Conservation (phyloP, 1,140 invertebrate genomes). For the Papilio glaucus region DNA sequence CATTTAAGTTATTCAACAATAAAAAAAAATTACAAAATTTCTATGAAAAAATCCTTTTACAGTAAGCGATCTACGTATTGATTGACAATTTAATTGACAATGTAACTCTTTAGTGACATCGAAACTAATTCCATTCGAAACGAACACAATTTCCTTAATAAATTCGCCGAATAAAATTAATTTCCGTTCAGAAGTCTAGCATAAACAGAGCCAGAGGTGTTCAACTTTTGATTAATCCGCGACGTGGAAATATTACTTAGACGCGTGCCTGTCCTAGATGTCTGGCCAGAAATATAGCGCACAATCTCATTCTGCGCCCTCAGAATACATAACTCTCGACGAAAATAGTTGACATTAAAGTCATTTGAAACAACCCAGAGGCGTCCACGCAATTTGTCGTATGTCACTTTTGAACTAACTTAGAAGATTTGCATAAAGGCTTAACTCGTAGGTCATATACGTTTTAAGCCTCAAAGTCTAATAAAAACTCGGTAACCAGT, state of each 20-base stretch:
- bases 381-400: conserved; percentile 42
- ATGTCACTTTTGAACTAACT: conserved; percentile 34
- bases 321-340: conserved; percentile 27
- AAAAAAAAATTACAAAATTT: too few relatives aligned
- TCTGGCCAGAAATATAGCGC: conserved; percentile 26
- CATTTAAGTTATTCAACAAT: too few relatives aligned
- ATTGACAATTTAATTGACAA: neutral
- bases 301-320: conserved; percentile 13
- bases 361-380: conserved; percentile 19
- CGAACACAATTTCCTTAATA: neutral
- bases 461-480: neutral
- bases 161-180: neutral
- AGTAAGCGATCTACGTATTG: too few relatives aligned
- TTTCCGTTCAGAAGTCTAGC: conserved; percentile 15
- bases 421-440: neutral
- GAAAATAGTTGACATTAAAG: conserved; percentile 34
- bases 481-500: too few relatives aligned
- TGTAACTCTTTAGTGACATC: neutral
- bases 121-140: neutral
- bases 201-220: conserved; percentile 19
- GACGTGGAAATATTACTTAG: conserved; percentile 30
- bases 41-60: too few relatives aligned
- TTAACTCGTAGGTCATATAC: neutral
- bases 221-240: conserved; percentile 33
- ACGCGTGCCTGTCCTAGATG: conserved; percentile 30